Base-by-base conservation (phyloP, 2,888 invertebrate genomes). In the Tetragonula carbonaria region DNA sequence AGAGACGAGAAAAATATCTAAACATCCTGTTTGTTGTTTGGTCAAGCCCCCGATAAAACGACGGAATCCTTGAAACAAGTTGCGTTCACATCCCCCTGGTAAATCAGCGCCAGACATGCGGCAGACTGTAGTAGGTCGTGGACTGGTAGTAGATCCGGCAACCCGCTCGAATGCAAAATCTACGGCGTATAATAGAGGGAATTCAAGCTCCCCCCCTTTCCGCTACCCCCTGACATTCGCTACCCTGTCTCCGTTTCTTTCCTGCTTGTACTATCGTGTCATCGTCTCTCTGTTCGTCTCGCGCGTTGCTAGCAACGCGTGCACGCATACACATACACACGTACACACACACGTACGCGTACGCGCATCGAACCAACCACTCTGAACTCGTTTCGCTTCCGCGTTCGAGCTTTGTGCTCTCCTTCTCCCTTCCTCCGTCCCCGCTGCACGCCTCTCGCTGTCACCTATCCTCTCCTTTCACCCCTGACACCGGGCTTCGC, bases 161-260 rank as follows among this genome's bases (percentile, higher is more conserved):
- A 79, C 67, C 74, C 74, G 80, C 73, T 78, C 80, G 79, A 85
- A 88, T 77, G 87, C 82, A 82, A 87, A 89, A 89, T 88, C 86
- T 87, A 83, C 81, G 67, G 62, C 70, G 85, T 87, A 87, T 88
- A 87, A 87, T 87, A 83, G 83, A 85, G 80, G 82, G 84, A 84
- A 74, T 86, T 85, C 86, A 81, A 62, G 53, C 78, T 74, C 33
- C 67, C 33, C 67, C 68, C 72, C 53, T 38, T 62, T 57, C 23
- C 45, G 2, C 21, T 53, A 6, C 23, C 28, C n/a, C n/a, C 74
- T 45, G 8, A 65, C 73, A 45, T 18, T 51, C 53, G 21, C 51
- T 66, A 14, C 21, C 57, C 33, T 38, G 23, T 63, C 45, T 4
- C 13, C 57, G 21, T 28, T 51, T 66, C 33, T 14, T 21, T 38